Base-by-base conservation (phyloP, 1,140 invertebrate species). In the Diabrotica virgifera region DNA sequence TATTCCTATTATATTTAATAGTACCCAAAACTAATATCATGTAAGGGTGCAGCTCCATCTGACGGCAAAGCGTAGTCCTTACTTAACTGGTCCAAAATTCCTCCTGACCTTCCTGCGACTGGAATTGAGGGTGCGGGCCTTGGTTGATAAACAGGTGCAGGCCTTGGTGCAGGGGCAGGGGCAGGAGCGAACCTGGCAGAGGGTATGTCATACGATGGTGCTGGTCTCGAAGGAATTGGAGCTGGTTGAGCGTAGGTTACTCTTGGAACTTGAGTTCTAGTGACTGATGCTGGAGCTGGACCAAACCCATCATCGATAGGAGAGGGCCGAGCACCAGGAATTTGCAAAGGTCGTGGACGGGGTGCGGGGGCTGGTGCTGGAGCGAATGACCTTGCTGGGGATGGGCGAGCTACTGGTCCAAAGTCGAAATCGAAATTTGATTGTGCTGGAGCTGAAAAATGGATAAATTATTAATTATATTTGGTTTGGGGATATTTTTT, bases 1-100 rank as follows among this genome's bases (percentile, higher is more conserved):
- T 24, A 24, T 24, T 24, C 24, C 24, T 24, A 24, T 24, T 24
- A n/a, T 46, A 7, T 36, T 71, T 73, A 79, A 68, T 75, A 78
- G 58, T 78, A 79, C 24, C 90, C 89, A 72, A 92, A 93, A 62
- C 88, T 88, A 74, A 92, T 92, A 74, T 92, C 90, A 72, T 92
- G 90, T 12, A 90, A 78, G 0, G 90, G 85, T 4, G 86, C 82
- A 9, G 88, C 84, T 59, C 66, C 62, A 8, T 82, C 83, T 50
- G 85, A 85, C 0, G 90, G 90, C 13, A 93, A 77, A 10, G 90
- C 87, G 73, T 90, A 92, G 69, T 93, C 90, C 72, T 88, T 86
- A 13, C 90, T 87, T n/a, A 93, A 82, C 72, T 92, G 89, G 72
- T 92, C 90, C 12, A 92, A 80, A 74, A 92, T 85, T 51, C 85